Evolutionary conservation across 2,113 vertebrate species (phyloP).

Genomic region (Myodes glareolus): DNA sequence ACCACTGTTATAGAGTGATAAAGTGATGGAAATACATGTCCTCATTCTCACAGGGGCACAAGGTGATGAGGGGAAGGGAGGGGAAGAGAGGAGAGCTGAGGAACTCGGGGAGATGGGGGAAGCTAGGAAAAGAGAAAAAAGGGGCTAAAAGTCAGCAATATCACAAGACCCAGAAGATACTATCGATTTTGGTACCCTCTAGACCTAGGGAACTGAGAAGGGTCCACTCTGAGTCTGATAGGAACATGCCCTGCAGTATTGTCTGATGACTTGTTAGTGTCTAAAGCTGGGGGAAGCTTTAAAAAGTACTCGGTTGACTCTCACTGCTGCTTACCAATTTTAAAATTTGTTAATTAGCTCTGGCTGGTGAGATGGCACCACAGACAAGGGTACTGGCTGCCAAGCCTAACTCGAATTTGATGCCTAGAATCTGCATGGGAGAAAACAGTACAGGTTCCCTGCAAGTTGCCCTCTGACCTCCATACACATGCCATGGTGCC

Average conservation of each 20-base stretch:
- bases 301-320: background rate
- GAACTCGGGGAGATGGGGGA: background rate
- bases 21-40: background rate
- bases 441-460: too few species aligned
- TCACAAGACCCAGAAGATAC: background rate
- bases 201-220: background rate
- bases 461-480: background rate
- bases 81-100: background rate
- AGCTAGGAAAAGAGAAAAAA: background rate
- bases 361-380: background rate
- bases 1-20: background rate
- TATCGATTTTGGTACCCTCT: background rate
- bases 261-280: background rate
- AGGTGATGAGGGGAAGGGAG: background rate
- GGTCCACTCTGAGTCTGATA: background rate
- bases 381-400: background rate
- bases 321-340: background rate
- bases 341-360: background rate
- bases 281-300: background rate
- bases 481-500: too few species aligned
- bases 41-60: background rate
- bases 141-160: background rate
- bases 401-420: background rate
- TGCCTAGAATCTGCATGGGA: background rate
- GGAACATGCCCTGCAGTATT: background rate